phyloP scores from a whole-genome alignment of 2,113 vertebrate genomes.

The Tachuris rubrigastra region DNA sequence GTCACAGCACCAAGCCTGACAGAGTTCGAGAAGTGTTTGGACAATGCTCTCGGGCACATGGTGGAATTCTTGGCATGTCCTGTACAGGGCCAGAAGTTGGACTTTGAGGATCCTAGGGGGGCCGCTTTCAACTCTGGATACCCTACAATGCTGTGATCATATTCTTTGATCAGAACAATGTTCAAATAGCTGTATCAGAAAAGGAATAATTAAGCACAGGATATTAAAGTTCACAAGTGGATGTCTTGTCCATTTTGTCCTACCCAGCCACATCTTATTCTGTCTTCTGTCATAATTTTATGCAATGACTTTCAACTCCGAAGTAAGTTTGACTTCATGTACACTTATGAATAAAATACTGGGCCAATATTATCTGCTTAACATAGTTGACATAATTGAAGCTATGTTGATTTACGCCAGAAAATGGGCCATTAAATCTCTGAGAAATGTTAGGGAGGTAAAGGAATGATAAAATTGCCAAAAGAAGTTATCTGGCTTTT shows the following conservation, averaged over 20 bases:
- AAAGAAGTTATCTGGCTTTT: background rate
- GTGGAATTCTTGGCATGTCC: background rate
- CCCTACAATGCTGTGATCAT: no score
- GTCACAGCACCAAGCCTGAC: background rate
- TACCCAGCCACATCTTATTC: background rate
- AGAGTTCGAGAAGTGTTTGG: background rate
- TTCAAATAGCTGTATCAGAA: background rate
- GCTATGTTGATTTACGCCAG: background rate
- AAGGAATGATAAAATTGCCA: background rate
- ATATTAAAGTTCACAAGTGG: background rate
- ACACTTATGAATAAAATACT: background rate
- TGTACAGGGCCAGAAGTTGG: background rate
- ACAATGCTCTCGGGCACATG: fast-evolving
- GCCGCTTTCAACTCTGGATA: fast-evolving
- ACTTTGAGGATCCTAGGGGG: background rate
- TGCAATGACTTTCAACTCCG: background rate
- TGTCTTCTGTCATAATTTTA: background rate
- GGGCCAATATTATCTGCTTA: background rate
- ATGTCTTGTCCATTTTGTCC: background rate
- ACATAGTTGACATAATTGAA: background rate
- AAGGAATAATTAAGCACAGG: background rate
- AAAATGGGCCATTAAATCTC: background rate
- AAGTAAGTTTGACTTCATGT: background rate
- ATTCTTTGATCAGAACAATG: fast-evolving
- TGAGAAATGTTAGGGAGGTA: background rate